Evolutionary conservation across 1,140 invertebrate genomes (phyloP), one percentile per base, ranked within the genome.

Genomic region (Cydia splendana): DNA sequence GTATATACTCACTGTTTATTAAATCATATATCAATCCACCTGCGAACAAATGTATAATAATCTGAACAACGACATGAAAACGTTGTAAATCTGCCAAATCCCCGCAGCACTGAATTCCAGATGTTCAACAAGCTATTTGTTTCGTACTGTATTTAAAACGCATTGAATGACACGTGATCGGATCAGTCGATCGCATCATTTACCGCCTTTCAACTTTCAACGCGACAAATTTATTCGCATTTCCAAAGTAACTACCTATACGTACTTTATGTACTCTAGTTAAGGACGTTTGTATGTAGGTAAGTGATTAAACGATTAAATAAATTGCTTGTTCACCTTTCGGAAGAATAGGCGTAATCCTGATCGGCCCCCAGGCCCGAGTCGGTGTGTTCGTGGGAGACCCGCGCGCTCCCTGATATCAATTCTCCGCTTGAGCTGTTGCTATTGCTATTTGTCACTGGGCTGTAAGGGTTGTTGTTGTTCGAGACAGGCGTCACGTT

Each of bases 361-460:
- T 95, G 95, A 88, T 96, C 95, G n/a, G 94, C 95, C 34, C 95
- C 95, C 1, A 96, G 86, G 2, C 95, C 95, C 0, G 95, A 96
- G 85, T 96, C 95, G 0, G 95, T 95, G 82, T 95, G 95, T 83
- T 96, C 95, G 79, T 96, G 95, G 10, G 95, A 95, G 15, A 95
- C 94, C 57, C 95, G 88, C 30, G 94, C 85, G 69, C 94, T 94
- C 5, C 94, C 94, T 48, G 91, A 89, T 67, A 94, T 93, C 28
- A 93, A 84, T 76, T 94, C 93, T 24, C 93, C 93, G 75, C 93
- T 94, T 12, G 92, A 93, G 75, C 93, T 94, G 77, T 94, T 93
- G 74, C 93, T 94, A 80, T 93, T 93, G 81, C 91, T 93, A 75
- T 93, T 93, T 20, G 91, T 91, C 12, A 92, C 88, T 3, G 91